Evolutionary conservation across 2,113 vertebrate genomes (phyloP).

Genomic region (Podarcis cretensis): DNA sequence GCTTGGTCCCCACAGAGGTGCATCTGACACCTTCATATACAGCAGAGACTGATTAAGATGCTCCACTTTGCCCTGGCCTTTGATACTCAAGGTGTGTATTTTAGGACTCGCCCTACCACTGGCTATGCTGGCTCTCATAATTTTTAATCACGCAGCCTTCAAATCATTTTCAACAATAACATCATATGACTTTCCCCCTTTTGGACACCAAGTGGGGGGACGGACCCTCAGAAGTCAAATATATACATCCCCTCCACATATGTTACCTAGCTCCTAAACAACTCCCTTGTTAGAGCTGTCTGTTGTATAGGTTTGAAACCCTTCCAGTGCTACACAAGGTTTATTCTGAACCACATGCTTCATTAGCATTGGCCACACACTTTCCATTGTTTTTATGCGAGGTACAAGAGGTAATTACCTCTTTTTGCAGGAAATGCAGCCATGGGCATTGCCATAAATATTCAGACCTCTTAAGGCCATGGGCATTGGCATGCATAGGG

Average conservation of each 20-base stretch:
- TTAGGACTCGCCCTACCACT: no score
- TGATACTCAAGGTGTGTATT: no score
- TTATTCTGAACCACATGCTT: neutral
- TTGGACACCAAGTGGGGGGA: no score
- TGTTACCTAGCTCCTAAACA: neutral
- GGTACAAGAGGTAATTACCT: neutral
- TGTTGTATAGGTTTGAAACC: neutral
- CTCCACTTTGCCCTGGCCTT: no score
- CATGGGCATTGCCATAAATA: neutral
- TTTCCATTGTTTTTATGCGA: neutral
- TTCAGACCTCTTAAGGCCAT: neutral
- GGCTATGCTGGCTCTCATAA: no score
- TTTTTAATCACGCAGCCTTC: no score
- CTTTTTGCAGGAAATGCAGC: neutral
- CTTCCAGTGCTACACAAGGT: neutral
- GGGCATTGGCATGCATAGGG: neutral
- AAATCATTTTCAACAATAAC: neutral
- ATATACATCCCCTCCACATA: neutral
- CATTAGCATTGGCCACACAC: no score
- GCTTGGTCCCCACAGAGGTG: no score
- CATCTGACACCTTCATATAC: no score
- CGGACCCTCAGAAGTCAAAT: neutral
- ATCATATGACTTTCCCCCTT: neutral
- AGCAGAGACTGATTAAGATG: no score
- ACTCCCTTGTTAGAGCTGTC: no score